A percentile compares a stretch with the other conserved stretches of the same genome.
phyloP scores from a whole-genome alignment of 1,140 invertebrate species.

The Aethina tumida region DNA sequence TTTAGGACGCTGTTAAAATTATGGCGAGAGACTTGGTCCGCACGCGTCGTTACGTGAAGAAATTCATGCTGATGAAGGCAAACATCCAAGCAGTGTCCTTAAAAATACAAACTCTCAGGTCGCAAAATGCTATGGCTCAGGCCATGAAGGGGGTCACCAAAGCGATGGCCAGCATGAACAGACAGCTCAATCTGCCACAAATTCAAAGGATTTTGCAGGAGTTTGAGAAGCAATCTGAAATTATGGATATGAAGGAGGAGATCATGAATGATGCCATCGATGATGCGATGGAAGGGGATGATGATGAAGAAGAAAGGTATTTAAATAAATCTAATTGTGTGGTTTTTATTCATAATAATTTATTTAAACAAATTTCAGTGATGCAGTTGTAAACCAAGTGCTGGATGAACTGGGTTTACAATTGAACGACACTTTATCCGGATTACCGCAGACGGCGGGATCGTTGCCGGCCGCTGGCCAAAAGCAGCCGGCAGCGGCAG shows the following conservation, averaged over 20 bases:
- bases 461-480: conserved; percentile 45
- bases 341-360: conserved; percentile 6
- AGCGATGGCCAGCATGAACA: conserved; percentile 98
- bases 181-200: conserved; percentile 94
- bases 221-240: conserved; percentile 99
- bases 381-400: conserved; percentile 86
- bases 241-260: conserved; percentile 99
- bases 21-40: conserved; percentile 99
- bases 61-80: conserved; percentile 99
- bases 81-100: conserved; percentile 98
- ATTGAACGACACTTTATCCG: conserved; percentile 78
- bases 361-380: conserved; percentile 41
- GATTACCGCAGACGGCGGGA: conserved; percentile 66
- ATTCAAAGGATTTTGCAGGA: conserved; percentile 99
- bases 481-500: conserved; percentile 42
- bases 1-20: conserved; percentile 96
- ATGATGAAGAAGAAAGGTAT: conserved; percentile 95
- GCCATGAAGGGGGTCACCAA: conserved; percentile 99
- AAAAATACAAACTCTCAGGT: conserved; percentile 96
- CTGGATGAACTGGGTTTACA: conserved; percentile 95
- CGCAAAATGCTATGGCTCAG: conserved; percentile 98
- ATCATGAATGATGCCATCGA: conserved; percentile 99
- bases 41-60: conserved; percentile 91
- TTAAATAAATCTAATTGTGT: conserved; percentile 2
- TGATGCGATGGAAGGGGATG: conserved; percentile 97